Conservation (phyloP, 2,113 vertebrate genomes). For the Pterocles burchelli region DNA sequence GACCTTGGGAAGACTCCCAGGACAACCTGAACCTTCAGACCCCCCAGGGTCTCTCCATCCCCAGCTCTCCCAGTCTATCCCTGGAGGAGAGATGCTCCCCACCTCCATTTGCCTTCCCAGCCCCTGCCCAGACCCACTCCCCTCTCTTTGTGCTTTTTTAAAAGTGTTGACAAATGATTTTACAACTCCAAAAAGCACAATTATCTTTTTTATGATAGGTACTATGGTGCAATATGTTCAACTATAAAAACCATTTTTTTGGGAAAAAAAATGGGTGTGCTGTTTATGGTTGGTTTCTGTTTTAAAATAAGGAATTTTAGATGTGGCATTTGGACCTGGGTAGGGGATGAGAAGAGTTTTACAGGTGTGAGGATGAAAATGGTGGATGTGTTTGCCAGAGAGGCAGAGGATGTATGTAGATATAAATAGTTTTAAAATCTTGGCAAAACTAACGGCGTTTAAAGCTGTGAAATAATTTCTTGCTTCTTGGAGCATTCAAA, state of each 20-base stretch:
- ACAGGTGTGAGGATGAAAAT: neutral
- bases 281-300: neutral
- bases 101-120: fast-evolving
- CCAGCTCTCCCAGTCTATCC: neutral
- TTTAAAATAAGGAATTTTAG: neutral
- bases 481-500: neutral
- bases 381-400: fast-evolving
- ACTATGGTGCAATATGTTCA: neutral
- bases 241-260: neutral
- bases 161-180: neutral
- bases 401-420: neutral
- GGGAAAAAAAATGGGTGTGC: neutral
- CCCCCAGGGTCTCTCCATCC: neutral
- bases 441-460: neutral
- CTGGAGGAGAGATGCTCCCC: neutral
- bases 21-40: no score
- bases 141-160: neutral
- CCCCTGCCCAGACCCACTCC: neutral
- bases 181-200: neutral
- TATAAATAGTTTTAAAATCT: neutral
- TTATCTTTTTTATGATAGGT: neutral
- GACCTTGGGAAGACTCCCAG: neutral
- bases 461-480: neutral
- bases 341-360: neutral
- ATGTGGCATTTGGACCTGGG: neutral